phyloP scores from a whole-genome alignment of 2,888 invertebrate genomes.

The Apodemia zela region DNA sequence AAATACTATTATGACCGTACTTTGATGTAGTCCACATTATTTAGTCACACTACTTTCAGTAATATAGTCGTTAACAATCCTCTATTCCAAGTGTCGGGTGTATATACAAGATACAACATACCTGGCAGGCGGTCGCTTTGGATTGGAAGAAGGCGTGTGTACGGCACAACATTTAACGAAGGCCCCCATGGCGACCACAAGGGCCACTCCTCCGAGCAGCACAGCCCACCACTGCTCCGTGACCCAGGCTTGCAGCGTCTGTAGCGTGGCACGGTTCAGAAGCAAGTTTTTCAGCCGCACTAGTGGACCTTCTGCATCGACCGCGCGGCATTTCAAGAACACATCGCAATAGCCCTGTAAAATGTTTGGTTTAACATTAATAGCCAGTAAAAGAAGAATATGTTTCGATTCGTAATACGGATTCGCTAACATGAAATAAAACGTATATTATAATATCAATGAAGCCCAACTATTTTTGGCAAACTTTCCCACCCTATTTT shows the following conservation, averaged over 20 bases:
- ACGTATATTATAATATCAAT: too few species aligned
- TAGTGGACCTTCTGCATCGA: constrained; percentile 98
- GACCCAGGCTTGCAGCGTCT: constrained; percentile 95
- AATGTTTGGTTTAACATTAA: constrained; percentile 12
- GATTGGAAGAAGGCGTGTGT: constrained; percentile 99
- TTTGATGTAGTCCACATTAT: too few species aligned
- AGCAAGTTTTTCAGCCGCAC: constrained; percentile 97
- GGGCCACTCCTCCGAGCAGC: constrained; percentile 92
- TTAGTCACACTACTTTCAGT: too few species aligned
- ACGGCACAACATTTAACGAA: constrained; percentile 99
- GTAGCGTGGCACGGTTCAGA: constrained; percentile 93
- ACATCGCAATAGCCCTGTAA: constrained; percentile 98
- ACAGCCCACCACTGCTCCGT: constrained; percentile 97
- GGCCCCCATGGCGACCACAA: constrained; percentile 97
- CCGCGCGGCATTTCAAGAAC: constrained; percentile 98
- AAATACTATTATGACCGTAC: too few species aligned
- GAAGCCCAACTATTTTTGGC: too few species aligned
- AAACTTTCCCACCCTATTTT: too few species aligned
- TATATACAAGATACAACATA: constrained; percentile 27
- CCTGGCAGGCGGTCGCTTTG: constrained; percentile 97
- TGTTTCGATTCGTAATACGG: too few species aligned
- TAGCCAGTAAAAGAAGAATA: neutral
- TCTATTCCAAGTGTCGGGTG: too few species aligned
- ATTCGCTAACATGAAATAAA: too few species aligned
- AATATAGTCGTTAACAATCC: too few species aligned